Conservation (phyloP, 2,113 vertebrate genomes). For the Jacana jacana region DNA sequence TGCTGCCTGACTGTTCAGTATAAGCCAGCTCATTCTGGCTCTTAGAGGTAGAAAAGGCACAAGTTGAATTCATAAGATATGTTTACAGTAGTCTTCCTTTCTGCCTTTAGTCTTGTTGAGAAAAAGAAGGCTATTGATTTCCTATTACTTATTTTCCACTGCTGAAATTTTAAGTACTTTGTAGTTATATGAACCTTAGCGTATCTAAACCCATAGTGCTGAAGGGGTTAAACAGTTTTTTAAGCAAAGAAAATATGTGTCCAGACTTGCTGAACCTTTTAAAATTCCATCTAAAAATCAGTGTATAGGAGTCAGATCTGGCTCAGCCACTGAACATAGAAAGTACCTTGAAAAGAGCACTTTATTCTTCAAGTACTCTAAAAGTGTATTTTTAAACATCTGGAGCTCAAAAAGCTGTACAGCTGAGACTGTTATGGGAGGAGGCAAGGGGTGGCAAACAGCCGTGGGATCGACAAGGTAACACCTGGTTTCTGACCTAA, state of each 20-base stretch:
- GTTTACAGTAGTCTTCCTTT: not conserved
- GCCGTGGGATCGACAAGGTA: not conserved
- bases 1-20: not conserved
- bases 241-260: constrained; percentile 1
- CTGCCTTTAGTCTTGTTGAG: not conserved
- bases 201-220: not conserved
- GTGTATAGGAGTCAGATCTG: not conserved
- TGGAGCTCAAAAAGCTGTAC: not conserved
- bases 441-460: not conserved
- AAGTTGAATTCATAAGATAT: not conserved
- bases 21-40: not conserved
- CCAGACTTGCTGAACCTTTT: not conserved
- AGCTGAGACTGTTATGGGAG: not conserved
- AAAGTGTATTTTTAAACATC: constrained; percentile 52
- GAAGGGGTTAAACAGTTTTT: constrained; percentile 23
- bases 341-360: constrained; percentile 2
- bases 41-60: not conserved
- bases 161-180: not conserved
- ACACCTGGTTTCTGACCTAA: constrained; percentile 53
- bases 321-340: not conserved
- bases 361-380: constrained; percentile 26
- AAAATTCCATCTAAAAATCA: constrained; percentile 38
- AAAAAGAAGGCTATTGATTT: not conserved
- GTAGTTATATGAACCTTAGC: not conserved
- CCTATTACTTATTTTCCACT: not conserved